Conservation (phyloP, 2,113 vertebrate genomes). For the Ptychochromis oligacanthus region DNA sequence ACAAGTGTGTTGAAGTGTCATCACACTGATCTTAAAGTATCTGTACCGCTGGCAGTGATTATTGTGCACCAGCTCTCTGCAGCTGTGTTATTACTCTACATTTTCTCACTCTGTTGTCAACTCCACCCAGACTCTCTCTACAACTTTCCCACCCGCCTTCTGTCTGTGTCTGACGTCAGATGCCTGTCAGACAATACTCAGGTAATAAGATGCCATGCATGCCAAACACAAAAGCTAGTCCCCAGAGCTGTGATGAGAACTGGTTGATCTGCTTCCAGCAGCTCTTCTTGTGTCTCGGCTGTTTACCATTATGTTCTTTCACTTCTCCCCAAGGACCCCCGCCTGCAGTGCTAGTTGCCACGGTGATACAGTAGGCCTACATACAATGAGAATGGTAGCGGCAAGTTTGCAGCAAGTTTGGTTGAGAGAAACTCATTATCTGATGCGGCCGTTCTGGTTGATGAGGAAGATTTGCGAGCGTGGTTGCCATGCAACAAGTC, state of each 20-base stretch:
- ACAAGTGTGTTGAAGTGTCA: background rate
- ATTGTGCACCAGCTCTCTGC: constrained; percentile 11
- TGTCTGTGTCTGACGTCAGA: background rate
- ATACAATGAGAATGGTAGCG: constrained; percentile 38
- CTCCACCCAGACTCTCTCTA: background rate
- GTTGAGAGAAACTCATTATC: constrained; percentile 49
- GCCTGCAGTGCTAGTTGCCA: constrained; percentile 50
- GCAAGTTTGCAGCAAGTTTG: constrained; percentile 44
- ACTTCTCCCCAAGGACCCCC: constrained; percentile 42
- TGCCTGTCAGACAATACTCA: constrained; percentile 15
- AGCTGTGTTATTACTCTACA: background rate
- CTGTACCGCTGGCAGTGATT: constrained; percentile 13
- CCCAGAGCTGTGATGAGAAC: background rate
- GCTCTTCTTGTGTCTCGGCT: constrained; percentile 15
- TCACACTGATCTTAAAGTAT: constrained; percentile 3
- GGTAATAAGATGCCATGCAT: background rate
- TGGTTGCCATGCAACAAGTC: constrained; percentile 85
- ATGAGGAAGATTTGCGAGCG: constrained; percentile 43
- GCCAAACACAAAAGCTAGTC: background rate
- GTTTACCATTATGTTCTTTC: constrained; percentile 41
- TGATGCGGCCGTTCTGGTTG: constrained; percentile 17
- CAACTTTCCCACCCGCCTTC: background rate
- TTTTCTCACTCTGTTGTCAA: background rate
- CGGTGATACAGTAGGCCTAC: constrained; percentile 53
- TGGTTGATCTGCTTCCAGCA: constrained; percentile 18